A percentile compares a stretch with the other conserved stretches of the same genome.
phyloP scores from a whole-genome alignment of 2,113 vertebrate species.

The Poeciliopsis retropinna region DNA sequence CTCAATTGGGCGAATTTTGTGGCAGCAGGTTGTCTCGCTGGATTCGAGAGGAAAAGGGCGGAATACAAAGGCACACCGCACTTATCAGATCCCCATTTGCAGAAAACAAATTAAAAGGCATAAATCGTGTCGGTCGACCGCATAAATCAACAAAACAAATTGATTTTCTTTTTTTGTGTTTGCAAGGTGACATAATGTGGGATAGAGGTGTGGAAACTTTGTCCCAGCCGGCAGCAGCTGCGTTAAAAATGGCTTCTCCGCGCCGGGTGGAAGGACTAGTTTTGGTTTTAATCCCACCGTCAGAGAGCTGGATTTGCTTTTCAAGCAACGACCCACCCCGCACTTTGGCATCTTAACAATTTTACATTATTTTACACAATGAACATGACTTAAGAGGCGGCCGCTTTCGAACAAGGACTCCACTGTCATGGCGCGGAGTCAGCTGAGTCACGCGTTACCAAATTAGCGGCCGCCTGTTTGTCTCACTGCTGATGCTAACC shows the following conservation, averaged over 20 bases:
- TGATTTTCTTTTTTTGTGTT: background rate
- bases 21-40: background rate
- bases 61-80: background rate
- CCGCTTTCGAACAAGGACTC: background rate
- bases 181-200: background rate
- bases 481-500: background rate
- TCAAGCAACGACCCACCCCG: background rate
- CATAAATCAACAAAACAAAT: background rate
- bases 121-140: background rate
- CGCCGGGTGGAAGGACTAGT: constrained; percentile 15
- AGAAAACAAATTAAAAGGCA: background rate
- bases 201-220: too few species aligned
- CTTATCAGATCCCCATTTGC: background rate
- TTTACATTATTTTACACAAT: too few species aligned
- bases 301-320: constrained; percentile 5
- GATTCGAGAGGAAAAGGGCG: too few species aligned
- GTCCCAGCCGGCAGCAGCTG: constrained; percentile 23
- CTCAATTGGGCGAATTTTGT: background rate
- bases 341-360: constrained; percentile 12
- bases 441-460: constrained; percentile 1
- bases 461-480: constrained; percentile 8
- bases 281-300: constrained; percentile 8
- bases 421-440: constrained; percentile 1
- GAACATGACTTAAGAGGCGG: constrained; percentile 6
- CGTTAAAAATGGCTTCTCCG: constrained; percentile 14